A percentile compares a stretch with the other conserved stretches of the same genome.
Evolutionary conservation across 2,888 invertebrate species (phyloP).

Genomic region (Portevinia maculata): DNA sequence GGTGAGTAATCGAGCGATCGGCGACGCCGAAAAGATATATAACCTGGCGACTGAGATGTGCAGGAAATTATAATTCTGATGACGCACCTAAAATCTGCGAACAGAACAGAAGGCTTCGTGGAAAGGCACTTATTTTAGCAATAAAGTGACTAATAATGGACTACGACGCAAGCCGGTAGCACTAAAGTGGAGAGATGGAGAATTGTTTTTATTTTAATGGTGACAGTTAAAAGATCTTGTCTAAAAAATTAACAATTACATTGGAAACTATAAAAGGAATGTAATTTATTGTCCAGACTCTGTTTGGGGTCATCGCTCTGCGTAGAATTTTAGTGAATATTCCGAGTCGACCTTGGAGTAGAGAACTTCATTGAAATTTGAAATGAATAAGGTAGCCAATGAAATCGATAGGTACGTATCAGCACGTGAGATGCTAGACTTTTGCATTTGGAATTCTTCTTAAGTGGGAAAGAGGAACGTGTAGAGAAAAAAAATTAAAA

Average conservation of each 20-base stretch:
- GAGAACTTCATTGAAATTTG: constrained; percentile 13
- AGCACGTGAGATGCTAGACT: background rate
- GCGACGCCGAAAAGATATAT: constrained; percentile 3
- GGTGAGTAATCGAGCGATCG: constrained; percentile 34
- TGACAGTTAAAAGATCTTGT: constrained; percentile 36
- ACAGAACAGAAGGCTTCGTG: constrained; percentile 26
- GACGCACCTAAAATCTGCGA: constrained; percentile 34
- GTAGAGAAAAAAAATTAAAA: too few species aligned
- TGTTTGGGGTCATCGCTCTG: constrained; percentile 28
- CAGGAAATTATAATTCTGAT: constrained; percentile 39
- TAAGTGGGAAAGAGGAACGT: background rate
- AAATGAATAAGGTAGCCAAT: constrained; percentile 14
- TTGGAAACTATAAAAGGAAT: constrained; percentile 19
- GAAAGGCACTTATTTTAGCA: constrained; percentile 45
- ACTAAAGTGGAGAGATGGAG: background rate
- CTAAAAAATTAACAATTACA: constrained; percentile 40
- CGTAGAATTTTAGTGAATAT: constrained; percentile 3
- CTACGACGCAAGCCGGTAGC: constrained; percentile 8
- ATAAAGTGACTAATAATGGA: constrained; percentile 46
- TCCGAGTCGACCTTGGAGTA: constrained; percentile 7
- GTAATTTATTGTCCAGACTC: constrained; percentile 18
- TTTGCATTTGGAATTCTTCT: background rate
- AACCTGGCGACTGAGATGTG: constrained; percentile 9
- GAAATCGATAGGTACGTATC: background rate
- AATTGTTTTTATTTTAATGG: constrained; percentile 7